These are phyloP conservation scores for Trochalopteron elliotii DNA, from an alignment of 2,113 vertebrate species.

Conservation along the genomic window DNA sequence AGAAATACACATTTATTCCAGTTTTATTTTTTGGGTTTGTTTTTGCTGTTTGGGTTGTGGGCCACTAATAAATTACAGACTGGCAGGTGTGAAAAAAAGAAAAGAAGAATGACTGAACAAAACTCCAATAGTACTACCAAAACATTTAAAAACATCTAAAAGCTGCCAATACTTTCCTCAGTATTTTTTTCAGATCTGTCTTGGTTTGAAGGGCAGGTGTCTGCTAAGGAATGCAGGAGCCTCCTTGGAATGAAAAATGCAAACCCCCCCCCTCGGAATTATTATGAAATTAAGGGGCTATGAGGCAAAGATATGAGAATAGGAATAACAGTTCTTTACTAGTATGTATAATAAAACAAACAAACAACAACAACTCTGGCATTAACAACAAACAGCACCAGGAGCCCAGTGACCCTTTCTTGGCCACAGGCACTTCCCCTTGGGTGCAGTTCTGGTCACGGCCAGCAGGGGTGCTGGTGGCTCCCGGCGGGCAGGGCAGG, in stretches of 20 bases:
- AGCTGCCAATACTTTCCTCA: not conserved
- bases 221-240: not conserved
- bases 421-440: accelerated
- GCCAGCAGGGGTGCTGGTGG: not conserved
- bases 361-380: not conserved
- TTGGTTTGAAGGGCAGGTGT: not conserved
- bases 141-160: not conserved
- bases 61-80: not conserved
- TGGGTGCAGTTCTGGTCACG: accelerated
- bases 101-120: not conserved
- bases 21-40: not conserved
- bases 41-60: not conserved
- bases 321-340: not conserved
- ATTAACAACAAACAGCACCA: not conserved
- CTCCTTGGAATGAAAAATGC: not conserved
- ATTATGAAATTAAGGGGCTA: not conserved
- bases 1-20: not conserved
- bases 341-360: not conserved
- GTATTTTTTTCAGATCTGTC: not conserved
- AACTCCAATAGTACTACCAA: not conserved
- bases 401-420: accelerated
- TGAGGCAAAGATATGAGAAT: not conserved
- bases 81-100: not conserved
- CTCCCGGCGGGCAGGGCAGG: not conserved
- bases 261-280: accelerated